A percentile compares a stretch with the other conserved stretches of the same genome.
Evolutionary conservation across 2,797 vertebrate genomes (phyloP).

Genomic region (Urosaurus nigricauda): DNA sequence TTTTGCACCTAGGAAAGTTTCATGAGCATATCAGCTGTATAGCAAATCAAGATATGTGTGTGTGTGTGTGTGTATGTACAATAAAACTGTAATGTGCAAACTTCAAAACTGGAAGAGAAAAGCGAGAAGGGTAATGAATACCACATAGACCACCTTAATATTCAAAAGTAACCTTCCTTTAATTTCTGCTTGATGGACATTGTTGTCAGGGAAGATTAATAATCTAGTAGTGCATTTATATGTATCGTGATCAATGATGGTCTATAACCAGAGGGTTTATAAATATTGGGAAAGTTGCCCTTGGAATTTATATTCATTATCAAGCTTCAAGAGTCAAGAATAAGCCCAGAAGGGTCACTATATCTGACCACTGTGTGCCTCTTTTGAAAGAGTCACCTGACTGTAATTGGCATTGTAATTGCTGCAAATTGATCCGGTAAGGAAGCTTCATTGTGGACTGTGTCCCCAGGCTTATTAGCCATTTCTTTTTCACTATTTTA

Average conservation of each 20-base stretch:
- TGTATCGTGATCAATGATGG: no score
- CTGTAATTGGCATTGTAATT: no score
- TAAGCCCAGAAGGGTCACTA: neutral
- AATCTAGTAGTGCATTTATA: no score
- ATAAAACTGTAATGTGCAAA: no score
- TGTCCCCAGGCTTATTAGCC: neutral
- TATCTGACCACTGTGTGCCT: neutral
- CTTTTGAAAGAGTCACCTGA: neutral
- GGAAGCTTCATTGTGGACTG: neutral
- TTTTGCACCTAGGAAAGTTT: no score
- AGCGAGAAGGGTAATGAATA: no score
- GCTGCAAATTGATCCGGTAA: no score
- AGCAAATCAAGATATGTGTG: no score
- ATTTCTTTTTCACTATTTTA: neutral
- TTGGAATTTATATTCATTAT: slow-evolving; percentile 58
- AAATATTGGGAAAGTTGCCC: slow-evolving; percentile 56
- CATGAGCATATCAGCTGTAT: no score
- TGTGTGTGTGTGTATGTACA: no score
- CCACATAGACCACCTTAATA: neutral
- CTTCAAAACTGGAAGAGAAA: no score
- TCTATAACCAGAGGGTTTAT: neutral
- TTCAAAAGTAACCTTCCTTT: neutral
- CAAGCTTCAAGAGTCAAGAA: slow-evolving; percentile 10
- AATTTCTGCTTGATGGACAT: neutral
- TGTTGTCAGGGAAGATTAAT: neutral